Percentiles rank a stretch among this genome's conserved stretches.
Conservation (phyloP, 2,113 vertebrate genomes). For the Nicator chloris region DNA sequence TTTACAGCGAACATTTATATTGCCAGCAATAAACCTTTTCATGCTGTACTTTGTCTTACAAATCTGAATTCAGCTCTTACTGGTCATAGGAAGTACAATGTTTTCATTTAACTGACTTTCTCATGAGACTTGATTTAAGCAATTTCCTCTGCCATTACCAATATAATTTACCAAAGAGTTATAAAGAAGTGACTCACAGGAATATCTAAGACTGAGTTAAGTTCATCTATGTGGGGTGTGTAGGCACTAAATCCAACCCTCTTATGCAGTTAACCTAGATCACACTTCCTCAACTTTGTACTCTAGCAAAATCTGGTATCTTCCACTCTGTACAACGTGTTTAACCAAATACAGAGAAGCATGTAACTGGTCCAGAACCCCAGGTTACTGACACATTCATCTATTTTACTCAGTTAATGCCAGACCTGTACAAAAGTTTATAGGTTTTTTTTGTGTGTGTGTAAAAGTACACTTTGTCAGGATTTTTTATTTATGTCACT, state of each 20-base stretch:
- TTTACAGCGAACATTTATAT: constrained; percentile 35
- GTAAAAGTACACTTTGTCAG: not conserved
- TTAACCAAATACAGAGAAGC: not conserved
- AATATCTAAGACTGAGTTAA: not conserved
- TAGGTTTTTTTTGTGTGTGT: not conserved
- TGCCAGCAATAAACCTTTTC: constrained; percentile 21
- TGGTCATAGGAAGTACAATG: not conserved
- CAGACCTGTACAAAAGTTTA: not conserved
- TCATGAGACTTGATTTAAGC: constrained; percentile 35
- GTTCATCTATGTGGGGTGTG: not conserved
- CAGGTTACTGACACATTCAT: not conserved
- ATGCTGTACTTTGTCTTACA: constrained; percentile 18
- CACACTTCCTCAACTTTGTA: not conserved
- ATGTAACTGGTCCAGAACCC: not conserved
- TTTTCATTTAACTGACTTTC: constrained; percentile 36
- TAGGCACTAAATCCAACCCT: not conserved
- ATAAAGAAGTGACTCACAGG: constrained; percentile 3
- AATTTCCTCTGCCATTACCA: not conserved
- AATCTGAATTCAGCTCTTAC: not conserved
- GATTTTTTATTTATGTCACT: not conserved
- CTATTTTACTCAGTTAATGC: not conserved
- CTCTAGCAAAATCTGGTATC: not conserved
- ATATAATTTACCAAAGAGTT: constrained; percentile 31
- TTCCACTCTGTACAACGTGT: not conserved
- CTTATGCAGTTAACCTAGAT: not conserved